Evolutionary conservation across 2,888 invertebrate species (phyloP).

Genomic region (Calephelis perditalis): DNA sequence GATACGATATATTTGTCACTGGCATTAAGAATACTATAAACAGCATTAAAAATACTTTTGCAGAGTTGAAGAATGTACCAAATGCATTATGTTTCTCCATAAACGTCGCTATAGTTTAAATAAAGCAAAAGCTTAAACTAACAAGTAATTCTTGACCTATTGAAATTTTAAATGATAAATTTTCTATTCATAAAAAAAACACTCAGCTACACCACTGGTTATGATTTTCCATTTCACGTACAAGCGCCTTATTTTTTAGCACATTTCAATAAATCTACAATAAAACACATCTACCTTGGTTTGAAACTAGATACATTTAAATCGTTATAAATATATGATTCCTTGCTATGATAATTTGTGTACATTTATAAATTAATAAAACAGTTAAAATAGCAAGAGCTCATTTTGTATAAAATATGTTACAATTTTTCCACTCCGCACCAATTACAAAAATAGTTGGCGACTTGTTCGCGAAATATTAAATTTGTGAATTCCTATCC

Average conservation of each 20-base stretch:
- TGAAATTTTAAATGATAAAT: too few species aligned
- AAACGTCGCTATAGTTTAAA: too few species aligned
- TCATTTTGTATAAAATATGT: neutral
- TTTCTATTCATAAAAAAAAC: too few species aligned
- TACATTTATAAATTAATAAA: neutral
- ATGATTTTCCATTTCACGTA: constrained; percentile 6
- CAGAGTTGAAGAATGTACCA: too few species aligned
- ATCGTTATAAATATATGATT: neutral
- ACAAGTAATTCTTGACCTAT: too few species aligned
- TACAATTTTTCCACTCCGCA: neutral
- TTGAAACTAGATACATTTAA: neutral
- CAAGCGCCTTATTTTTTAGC: neutral
- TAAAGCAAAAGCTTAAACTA: too few species aligned
- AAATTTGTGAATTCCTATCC: neutral
- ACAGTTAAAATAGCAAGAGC: neutral
- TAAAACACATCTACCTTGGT: neutral
- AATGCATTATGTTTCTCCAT: too few species aligned
- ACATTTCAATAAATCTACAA: neutral
- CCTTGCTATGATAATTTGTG: neutral
- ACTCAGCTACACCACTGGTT: neutral
- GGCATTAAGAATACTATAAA: too few species aligned
- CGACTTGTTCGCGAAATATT: constrained; percentile 8
- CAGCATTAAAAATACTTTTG: too few species aligned
- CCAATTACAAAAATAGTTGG: constrained; percentile 3
- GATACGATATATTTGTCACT: too few species aligned